Conservation (phyloP, 2,113 vertebrate species). For the Hypanus sabinus region DNA sequence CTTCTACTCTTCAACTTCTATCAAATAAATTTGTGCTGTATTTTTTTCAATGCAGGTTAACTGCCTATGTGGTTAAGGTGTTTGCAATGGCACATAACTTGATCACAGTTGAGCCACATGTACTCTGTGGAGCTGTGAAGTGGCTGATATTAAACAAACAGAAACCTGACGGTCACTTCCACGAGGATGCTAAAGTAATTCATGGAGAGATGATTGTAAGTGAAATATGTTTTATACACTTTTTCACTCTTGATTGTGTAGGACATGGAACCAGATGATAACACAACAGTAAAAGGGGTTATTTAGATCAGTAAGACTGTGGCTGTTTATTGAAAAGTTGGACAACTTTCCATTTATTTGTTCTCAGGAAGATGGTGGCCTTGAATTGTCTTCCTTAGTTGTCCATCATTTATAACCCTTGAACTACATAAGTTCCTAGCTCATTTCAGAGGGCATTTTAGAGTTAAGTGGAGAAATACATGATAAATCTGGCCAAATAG, state of each 20-base stretch:
- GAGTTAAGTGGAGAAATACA: too few relatives aligned
- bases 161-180: slow-evolving; percentile 67
- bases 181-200: slow-evolving; percentile 54
- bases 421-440: too few relatives aligned
- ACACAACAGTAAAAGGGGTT: neutral
- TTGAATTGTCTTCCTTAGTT: too few relatives aligned
- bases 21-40: neutral
- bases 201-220: slow-evolving; percentile 64
- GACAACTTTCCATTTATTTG: too few relatives aligned
- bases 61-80: slow-evolving; percentile 79
- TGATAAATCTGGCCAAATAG: too few relatives aligned
- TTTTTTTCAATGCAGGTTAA: slow-evolving; percentile 61
- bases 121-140: slow-evolving; percentile 69
- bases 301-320: neutral
- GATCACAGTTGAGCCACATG: slow-evolving; percentile 47
- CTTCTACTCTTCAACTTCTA: too few relatives aligned
- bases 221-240: neutral
- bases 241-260: neutral
- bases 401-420: too few relatives aligned
- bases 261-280: neutral
- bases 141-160: slow-evolving; percentile 73
- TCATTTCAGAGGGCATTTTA: too few relatives aligned
- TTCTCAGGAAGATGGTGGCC: too few relatives aligned
- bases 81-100: slow-evolving; percentile 64
- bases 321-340: too few relatives aligned